Evolutionary conservation across 2,888 invertebrate genomes (phyloP).

Genomic region (Phanerotoma sp.): DNA sequence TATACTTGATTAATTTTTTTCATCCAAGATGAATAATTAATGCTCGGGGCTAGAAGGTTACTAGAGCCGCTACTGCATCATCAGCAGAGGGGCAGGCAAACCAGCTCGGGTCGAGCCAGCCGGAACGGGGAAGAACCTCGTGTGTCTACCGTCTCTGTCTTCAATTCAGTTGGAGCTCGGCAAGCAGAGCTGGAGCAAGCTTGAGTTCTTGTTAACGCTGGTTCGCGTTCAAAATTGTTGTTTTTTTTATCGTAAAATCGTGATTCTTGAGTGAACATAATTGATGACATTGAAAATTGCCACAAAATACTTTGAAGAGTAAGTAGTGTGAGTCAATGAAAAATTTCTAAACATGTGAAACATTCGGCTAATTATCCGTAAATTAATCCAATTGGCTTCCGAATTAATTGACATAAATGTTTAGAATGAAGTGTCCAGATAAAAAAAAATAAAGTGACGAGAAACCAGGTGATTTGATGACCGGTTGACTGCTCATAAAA

Average conservation of each 20-base stretch:
- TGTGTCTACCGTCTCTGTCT: conserved; percentile 41
- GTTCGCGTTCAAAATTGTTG: not conserved
- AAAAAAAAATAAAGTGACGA: no score
- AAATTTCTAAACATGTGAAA: not conserved
- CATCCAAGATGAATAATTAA: not conserved
- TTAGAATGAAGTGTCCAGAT: no score
- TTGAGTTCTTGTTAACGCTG: conserved; percentile 29
- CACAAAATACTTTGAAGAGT: no score
- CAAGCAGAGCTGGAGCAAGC: conserved; percentile 46
- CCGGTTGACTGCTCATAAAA: not conserved
- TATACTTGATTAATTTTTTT: not conserved
- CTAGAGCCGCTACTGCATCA: conserved; percentile 22
- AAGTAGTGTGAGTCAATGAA: no score
- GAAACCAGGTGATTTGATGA: not conserved
- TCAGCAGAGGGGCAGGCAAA: conserved; percentile 24
- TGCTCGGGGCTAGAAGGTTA: conserved; percentile 2
- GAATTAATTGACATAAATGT: no score
- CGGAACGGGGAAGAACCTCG: conserved; percentile 34
- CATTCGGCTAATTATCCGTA: no score
- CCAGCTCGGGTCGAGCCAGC: conserved; percentile 27
- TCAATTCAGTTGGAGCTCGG: conserved; percentile 47
- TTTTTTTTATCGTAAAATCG: conserved; percentile 11
- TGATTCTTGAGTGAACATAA: not conserved
- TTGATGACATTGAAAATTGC: not conserved
- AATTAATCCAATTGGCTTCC: no score